Evolutionary conservation across 2,113 vertebrate species (phyloP).

Genomic region (Synchiropus splendidus): DNA sequence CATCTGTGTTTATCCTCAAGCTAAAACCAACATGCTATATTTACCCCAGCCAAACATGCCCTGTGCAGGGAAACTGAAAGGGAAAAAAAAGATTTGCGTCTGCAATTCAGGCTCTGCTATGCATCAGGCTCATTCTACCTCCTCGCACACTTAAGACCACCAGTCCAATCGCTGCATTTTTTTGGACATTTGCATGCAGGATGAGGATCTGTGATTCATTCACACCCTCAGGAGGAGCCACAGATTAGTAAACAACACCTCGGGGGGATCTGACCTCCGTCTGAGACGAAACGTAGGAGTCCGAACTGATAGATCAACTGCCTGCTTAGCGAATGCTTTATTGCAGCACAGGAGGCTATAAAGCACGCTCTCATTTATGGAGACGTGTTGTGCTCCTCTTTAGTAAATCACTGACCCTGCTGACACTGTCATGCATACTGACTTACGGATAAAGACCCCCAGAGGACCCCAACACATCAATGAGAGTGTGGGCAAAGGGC

Average conservation of each 20-base stretch:
- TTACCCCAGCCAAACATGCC: slow-evolving; percentile 63
- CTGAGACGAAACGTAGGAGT: slow-evolving; percentile 10
- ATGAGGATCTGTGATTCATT: slow-evolving; percentile 22
- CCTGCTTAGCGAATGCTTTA: slow-evolving; percentile 39
- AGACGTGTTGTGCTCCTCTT: slow-evolving; percentile 20
- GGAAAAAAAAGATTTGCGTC: slow-evolving; percentile 7
- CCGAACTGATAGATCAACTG: slow-evolving; percentile 26
- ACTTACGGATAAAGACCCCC: slow-evolving; percentile 36
- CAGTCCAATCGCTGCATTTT: too few species aligned
- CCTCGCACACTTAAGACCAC: too few species aligned
- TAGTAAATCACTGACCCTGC: slow-evolving; percentile 45
- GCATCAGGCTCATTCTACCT: too few species aligned
- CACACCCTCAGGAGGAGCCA: slow-evolving; percentile 8
- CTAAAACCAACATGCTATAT: slow-evolving; percentile 72
- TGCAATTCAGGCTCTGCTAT: slow-evolving; percentile 7
- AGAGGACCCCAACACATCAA: slow-evolving; percentile 33
- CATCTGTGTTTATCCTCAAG: slow-evolving; percentile 72
- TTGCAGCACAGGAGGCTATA: slow-evolving; percentile 21
- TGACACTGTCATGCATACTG: slow-evolving; percentile 20
- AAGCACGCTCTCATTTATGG: slow-evolving; percentile 33
- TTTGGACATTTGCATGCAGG: slow-evolving; percentile 7
- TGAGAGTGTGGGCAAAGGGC: slow-evolving; percentile 11
- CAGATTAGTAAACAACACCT: slow-evolving; percentile 44
- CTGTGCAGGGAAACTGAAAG: slow-evolving; percentile 21
- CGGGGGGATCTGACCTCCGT: slow-evolving; percentile 36